Evolutionary conservation across 2,888 invertebrate genomes (phyloP).

Genomic region (Leistus spinibarbis): DNA sequence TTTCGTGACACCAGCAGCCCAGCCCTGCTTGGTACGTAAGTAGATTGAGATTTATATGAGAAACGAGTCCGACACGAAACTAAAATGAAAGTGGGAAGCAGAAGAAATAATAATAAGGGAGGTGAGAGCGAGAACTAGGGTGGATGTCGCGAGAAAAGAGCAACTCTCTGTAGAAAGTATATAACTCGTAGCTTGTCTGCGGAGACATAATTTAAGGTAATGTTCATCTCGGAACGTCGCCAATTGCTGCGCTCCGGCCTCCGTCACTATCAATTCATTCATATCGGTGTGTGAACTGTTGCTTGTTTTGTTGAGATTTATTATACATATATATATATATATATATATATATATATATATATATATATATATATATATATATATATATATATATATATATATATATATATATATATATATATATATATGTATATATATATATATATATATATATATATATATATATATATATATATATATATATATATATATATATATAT

Average conservation of each 20-base stretch:
- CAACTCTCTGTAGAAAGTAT: neutral
- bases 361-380: neutral
- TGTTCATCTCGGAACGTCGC: conserved; percentile 42
- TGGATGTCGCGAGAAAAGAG: neutral
- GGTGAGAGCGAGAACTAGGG: neutral
- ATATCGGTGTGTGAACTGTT: conserved; percentile 37
- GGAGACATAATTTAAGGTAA: conserved; percentile 46
- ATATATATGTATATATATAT: neutral
- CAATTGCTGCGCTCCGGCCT: conserved; percentile 44
- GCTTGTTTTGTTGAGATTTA: neutral
- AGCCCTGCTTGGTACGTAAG: conserved; percentile 21
- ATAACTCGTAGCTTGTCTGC: conserved; percentile 27
- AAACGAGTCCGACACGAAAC: conserved; percentile 39
- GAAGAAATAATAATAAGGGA: conserved; percentile 47
- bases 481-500: neutral
- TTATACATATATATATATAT: neutral
- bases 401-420: neutral
- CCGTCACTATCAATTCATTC: conserved; percentile 43
- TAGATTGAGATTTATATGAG: conserved; percentile 44
- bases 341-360: neutral
- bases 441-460: neutral
- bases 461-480: neutral
- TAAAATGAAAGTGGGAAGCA: conserved; percentile 37
- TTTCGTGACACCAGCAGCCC: conserved; percentile 16
- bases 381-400: neutral